Conservation (phyloP, 2,797 vertebrate species). For the Yasuhikotakia modesta region DNA sequence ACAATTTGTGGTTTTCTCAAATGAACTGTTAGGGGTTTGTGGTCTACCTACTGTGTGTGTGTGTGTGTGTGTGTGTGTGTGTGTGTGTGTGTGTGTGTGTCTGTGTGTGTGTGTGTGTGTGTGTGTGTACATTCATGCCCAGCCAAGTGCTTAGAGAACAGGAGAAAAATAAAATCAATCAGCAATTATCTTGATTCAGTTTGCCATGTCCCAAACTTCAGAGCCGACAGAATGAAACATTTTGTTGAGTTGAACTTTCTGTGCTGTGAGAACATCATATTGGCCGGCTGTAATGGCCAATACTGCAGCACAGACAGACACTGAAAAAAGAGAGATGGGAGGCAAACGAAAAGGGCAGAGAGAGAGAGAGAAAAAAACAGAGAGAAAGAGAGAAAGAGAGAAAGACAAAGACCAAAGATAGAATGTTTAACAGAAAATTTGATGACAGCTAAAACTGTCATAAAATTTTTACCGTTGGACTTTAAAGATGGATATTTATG, state of each 20-base stretch:
- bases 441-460: background rate
- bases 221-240: slow-evolving; percentile 47
- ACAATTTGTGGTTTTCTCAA: slow-evolving; percentile 16
- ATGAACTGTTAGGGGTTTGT: slow-evolving; percentile 31
- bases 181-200: slow-evolving; percentile 77
- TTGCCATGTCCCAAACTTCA: slow-evolving; percentile 68
- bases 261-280: slow-evolving; percentile 37
- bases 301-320: slow-evolving; percentile 19
- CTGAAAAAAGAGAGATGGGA: background rate
- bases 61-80: slow-evolving; percentile 56
- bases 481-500: background rate
- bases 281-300: slow-evolving; percentile 19
- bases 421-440: background rate
- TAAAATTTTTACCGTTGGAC: background rate
- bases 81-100: slow-evolving; percentile 54
- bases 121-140: slow-evolving; percentile 69
- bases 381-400: background rate
- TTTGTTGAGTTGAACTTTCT: slow-evolving; percentile 39
- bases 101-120: slow-evolving; percentile 56
- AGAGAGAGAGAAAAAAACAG: background rate
- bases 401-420: background rate
- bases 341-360: background rate
- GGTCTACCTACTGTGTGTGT: slow-evolving; percentile 29
- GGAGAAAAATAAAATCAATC: slow-evolving; percentile 73
- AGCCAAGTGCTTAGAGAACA: slow-evolving; percentile 67